Evolutionary conservation across 2,888 invertebrate species (phyloP), one percentile per base, ranked within the genome.

Genomic region (Tetragonisca angustula): DNA sequence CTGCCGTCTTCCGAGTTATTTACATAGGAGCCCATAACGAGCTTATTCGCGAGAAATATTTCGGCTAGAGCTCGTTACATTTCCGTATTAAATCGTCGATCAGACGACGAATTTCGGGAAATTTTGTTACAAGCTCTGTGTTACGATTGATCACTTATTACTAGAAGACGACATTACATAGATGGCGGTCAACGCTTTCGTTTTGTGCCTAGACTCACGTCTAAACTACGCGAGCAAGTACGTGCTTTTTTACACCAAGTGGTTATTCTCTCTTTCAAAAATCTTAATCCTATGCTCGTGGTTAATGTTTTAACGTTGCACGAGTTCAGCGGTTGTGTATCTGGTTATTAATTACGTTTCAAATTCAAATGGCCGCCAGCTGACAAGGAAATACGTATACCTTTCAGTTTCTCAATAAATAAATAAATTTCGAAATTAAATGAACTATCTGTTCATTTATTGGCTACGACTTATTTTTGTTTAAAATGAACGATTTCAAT

Each of bases 111-210:
- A 49, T 54, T 4, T 32, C 24, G 17, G 17, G 49, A 76, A 71
- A 83, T 50, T 43, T 62, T 64, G 43, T 69, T 64, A 11, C 52
- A 15, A 62, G 6, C 11, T 65, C 59, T 21, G 21, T 24, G 21
- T 17, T 21, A 3, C 19, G 52, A 52, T 61, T 13, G 5, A 21
- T 15, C 21, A 68, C 43, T 4, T 27, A 2, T 27, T 27, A 17
- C 15, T 17, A 13, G 3, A 59, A n/a, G 32, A 68, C 36, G 32
- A 19, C 13, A 24, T 67, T 4, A 52, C 21, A 52, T 43, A 4
- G 5, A 59, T n/a, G 54, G 24, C 15, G 54, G 11, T 15, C 75
- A 49, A 27, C 9, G 11, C 43, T 43, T 9, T 9, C 43, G 43
- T 9, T 1, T 43, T 43, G 1, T 43, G 43, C 52, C 21, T 52